A percentile compares a stretch with the other conserved stretches of the same genome.
These are phyloP conservation scores for Caenorhabditis brenneri DNA, from an alignment of 1,140 invertebrate species.

Conservation along the genomic window DNA sequence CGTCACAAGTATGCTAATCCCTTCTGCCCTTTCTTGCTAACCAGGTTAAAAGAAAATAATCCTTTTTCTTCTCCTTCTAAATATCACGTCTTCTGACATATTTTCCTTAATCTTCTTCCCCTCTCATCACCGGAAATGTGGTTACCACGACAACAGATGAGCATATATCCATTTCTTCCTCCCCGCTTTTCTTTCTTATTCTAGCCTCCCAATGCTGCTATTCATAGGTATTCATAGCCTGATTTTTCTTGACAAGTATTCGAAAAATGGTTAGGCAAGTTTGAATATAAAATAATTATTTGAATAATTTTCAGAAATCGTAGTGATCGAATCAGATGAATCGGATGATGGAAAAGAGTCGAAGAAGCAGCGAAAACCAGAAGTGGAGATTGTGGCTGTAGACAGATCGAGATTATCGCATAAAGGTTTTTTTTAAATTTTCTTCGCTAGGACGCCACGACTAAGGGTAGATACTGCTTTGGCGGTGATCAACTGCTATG, in stretches of 20 bases:
- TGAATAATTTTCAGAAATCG: not conserved
- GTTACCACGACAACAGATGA: not conserved
- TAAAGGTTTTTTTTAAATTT: not conserved
- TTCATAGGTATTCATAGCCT: constrained; percentile 12
- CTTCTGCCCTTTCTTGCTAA: too few relatives aligned
- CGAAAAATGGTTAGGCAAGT: not conserved
- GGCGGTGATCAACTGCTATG: too few relatives aligned
- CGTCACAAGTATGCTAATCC: too few relatives aligned
- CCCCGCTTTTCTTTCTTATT: not conserved
- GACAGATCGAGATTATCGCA: not conserved
- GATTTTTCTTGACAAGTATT: not conserved
- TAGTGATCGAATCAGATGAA: not conserved
- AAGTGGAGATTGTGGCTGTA: not conserved
- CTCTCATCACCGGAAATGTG: not conserved
- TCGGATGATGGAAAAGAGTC: not conserved
- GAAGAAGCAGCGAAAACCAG: not conserved
- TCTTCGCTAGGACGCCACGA: not conserved
- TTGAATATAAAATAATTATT: not conserved
- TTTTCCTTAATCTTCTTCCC: not conserved
- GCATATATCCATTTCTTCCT: not conserved
- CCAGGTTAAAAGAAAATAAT: too few relatives aligned
- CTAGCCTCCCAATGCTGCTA: not conserved
- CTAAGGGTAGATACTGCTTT: too few relatives aligned
- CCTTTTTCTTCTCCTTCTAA: not conserved
- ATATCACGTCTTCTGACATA: not conserved